Evolutionary conservation across 2,797 vertebrate genomes (phyloP).

Genomic region (Trichosurus vulpecula): DNA sequence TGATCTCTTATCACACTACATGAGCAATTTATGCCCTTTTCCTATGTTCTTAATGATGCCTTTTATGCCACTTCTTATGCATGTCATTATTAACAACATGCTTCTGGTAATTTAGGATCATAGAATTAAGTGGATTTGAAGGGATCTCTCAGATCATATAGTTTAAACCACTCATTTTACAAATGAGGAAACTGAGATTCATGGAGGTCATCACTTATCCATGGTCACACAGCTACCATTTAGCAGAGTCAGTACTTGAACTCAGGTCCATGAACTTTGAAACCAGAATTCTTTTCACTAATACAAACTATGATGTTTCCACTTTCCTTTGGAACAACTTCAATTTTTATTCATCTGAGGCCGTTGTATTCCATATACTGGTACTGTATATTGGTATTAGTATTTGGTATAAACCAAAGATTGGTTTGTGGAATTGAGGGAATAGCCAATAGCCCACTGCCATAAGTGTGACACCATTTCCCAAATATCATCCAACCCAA

Average conservation of each 20-base stretch:
- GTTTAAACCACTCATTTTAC: background rate
- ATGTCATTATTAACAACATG: too few species aligned
- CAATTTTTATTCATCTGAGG: background rate
- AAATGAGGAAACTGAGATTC: background rate
- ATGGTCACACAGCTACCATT: background rate
- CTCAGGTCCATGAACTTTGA: background rate
- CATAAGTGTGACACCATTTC: background rate
- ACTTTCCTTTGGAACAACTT: background rate
- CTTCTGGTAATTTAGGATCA: too few species aligned
- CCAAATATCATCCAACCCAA: background rate
- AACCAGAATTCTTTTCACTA: background rate
- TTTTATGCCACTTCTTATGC: too few species aligned
- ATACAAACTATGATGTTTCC: background rate
- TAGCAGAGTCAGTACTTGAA: background rate
- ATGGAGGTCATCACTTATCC: background rate
- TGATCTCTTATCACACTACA: too few species aligned
- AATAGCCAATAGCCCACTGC: background rate
- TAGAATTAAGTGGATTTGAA: too few species aligned
- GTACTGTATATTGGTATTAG: too few species aligned
- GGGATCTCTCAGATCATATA: too few species aligned
- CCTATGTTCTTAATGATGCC: too few species aligned
- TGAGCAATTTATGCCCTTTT: too few species aligned
- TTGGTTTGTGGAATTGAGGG: background rate
- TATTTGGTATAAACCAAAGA: background rate
- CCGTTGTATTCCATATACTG: background rate